Percentiles rank a stretch among this genome's conserved stretches.
These are phyloP conservation scores for Bombus waltoni DNA, from an alignment of 1,140 invertebrate species.

Conservation along the genomic window DNA sequence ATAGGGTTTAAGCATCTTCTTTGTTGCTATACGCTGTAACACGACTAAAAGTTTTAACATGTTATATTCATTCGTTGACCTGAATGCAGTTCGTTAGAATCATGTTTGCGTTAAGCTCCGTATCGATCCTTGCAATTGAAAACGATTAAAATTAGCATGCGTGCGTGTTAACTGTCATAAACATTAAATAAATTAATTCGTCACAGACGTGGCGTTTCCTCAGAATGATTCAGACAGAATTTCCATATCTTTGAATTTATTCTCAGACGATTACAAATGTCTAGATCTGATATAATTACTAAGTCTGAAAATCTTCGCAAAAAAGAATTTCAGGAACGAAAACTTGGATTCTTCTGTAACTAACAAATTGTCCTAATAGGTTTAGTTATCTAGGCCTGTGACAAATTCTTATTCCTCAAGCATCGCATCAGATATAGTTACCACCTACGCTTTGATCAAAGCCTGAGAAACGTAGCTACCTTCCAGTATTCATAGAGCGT, in stretches of 20 bases:
- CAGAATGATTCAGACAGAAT: background rate
- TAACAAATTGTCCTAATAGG: background rate
- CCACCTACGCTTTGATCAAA: background rate
- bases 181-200: constrained; percentile 12
- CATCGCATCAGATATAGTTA: too few relatives aligned
- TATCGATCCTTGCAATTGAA: constrained; percentile 55
- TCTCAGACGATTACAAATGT: background rate
- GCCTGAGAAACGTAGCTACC: background rate
- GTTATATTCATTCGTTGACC: constrained; percentile 56
- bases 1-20: background rate
- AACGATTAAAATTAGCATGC: constrained; percentile 56
- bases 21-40: background rate
- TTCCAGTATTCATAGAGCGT: background rate
- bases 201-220: background rate
- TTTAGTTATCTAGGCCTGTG: background rate
- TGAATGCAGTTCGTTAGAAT: constrained; percentile 52
- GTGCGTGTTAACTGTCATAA: constrained; percentile 25
- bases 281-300: too few relatives aligned
- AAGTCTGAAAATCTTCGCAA: background rate
- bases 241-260: background rate
- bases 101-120: constrained; percentile 21
- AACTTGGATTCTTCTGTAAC: background rate
- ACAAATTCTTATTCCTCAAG: background rate
- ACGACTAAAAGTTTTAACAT: constrained; percentile 43
- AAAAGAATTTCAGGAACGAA: too few relatives aligned